phyloP scores from a whole-genome alignment of 2,888 invertebrate genomes.

The Athrips mouffetella region DNA sequence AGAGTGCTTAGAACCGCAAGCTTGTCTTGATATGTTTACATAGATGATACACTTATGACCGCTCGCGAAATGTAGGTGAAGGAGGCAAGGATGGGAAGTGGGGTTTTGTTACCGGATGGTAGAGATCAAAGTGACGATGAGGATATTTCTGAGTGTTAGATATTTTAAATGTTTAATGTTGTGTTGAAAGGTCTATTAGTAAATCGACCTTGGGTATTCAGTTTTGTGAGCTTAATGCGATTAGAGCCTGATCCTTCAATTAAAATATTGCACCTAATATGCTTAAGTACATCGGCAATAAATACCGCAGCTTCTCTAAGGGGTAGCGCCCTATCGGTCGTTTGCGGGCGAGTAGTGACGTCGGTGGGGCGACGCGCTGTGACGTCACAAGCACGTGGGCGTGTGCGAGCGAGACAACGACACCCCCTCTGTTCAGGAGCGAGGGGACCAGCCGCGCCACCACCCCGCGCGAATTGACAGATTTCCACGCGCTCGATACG shows the following conservation, averaged over 20 bases:
- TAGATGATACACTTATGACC: conserved; percentile 2
- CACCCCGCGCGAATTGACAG: conserved; percentile 61
- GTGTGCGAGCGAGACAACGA: conserved; percentile 53
- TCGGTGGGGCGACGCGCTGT: conserved; percentile 47
- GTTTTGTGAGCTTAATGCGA: neutral
- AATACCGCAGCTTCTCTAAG: conserved; percentile 16
- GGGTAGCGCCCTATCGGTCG: conserved; percentile 34
- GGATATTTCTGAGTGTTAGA: no score
- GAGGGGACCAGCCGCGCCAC: conserved; percentile 30
- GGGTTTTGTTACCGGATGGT: no score
- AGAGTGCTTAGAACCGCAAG: conserved; percentile 10
- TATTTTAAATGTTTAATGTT: no score
- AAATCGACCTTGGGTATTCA: no score
- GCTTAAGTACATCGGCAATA: conserved; percentile 2
- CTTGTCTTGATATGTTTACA: conserved; percentile 5
- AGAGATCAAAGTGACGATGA: no score
- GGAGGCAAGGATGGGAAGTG: no score
- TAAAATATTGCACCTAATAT: neutral
- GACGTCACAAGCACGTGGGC: conserved; percentile 71
- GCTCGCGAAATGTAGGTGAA: no score
- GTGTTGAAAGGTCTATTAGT: no score
- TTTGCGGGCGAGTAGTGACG: conserved; percentile 55
- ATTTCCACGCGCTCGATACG: conserved; percentile 69
- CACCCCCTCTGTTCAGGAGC: conserved; percentile 35
- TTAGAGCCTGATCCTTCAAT: neutral